These are phyloP conservation scores for Caenorhabditis virilis DNA, from an alignment of 2,888 invertebrate species.

Conservation along the genomic window DNA sequence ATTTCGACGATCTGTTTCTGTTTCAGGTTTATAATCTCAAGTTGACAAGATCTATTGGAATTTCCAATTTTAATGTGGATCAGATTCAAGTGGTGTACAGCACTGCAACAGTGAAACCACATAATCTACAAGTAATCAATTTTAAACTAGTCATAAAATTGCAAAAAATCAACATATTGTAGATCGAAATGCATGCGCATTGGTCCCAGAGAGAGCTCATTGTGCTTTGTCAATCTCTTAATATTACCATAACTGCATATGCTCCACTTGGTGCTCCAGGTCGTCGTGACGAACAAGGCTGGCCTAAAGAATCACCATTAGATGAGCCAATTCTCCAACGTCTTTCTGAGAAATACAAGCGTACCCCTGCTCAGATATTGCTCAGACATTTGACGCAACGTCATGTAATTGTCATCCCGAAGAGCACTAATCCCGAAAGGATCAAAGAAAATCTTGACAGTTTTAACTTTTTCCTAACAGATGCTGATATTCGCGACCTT, in stretches of 20 bases:
- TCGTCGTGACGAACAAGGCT: constrained; percentile 7
- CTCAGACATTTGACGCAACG: constrained; percentile 33
- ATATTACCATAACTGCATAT: constrained; percentile 71
- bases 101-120: constrained; percentile 49
- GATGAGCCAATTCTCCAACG: constrained; percentile 23
- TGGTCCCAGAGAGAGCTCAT: constrained; percentile 77
- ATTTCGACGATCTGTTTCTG: no score
- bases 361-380: constrained; percentile 47
- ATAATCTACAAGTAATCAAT: constrained; percentile 56
- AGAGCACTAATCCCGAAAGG: constrained; percentile 22
- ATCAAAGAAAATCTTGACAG: constrained; percentile 36
- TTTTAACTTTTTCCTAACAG: constrained; percentile 20
- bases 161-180: constrained; percentile 20
- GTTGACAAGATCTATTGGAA: constrained; percentile 25
- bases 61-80: constrained; percentile 41
- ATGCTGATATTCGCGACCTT: constrained; percentile 22
- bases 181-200: constrained; percentile 81
- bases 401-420: constrained; percentile 36
- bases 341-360: constrained; percentile 51
- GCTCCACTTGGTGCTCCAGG: constrained; percentile 54
- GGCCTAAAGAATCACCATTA: constrained; percentile 26
- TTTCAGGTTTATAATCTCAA: constrained; percentile 22
- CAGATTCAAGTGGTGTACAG: constrained; percentile 51
- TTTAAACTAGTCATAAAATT: no score
- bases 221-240: constrained; percentile 75